Conservation (phyloP, 2,797 vertebrate genomes). For the Myotis planiceps region DNA sequence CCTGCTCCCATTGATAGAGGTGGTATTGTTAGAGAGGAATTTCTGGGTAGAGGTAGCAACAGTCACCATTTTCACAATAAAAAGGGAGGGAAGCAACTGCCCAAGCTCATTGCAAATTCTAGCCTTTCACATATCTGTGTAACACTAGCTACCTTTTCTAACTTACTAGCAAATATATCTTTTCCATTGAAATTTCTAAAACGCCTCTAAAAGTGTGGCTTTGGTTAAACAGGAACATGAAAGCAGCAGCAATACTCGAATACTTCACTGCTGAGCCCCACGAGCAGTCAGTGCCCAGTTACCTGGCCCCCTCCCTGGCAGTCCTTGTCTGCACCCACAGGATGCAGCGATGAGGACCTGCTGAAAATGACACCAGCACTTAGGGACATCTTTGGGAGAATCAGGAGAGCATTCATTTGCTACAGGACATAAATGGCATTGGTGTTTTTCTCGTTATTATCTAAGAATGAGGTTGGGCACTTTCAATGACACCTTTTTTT, state of each 20-base stretch:
- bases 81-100: not conserved
- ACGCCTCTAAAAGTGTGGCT: not conserved
- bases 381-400: not conserved
- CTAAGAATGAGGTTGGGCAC: not conserved
- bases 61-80: constrained; percentile 41
- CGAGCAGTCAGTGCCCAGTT: not conserved
- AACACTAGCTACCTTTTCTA: not conserved
- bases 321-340: not conserved
- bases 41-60: not conserved
- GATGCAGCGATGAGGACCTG: not conserved
- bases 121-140: not conserved
- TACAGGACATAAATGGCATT: not conserved
- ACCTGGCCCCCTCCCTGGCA: not conserved
- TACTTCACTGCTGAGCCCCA: not conserved
- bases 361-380: not conserved
- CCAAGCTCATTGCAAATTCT: constrained; percentile 39
- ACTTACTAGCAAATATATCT: constrained; percentile 38
- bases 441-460: not conserved
- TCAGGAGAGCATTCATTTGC: not conserved
- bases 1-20: not conserved
- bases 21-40: not conserved
- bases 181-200: constrained; percentile 34
- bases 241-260: not conserved
- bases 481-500: not conserved
- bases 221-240: not conserved